Base-by-base conservation (phyloP, 1,140 invertebrate genomes). In the Heliconius hewitsoni region DNA sequence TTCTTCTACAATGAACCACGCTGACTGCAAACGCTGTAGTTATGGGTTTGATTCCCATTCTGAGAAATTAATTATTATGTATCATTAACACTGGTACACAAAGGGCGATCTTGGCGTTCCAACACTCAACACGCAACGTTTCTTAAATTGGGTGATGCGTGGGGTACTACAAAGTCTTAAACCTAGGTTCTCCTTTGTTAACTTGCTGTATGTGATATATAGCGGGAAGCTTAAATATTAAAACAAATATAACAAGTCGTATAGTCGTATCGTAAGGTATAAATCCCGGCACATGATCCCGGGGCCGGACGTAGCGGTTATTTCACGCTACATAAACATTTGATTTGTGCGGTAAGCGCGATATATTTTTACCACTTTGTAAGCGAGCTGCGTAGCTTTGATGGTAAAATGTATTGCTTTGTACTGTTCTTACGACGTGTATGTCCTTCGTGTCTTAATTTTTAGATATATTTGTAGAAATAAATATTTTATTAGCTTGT, bases 261-360 rank as follows among this genome's bases (percentile, higher is more conserved):
- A 23, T 8, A 19, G n/a, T 57, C 76, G 23, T 82, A 6, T 72
- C 77, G 80, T 77, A 2, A 5, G 52, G 9, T 75, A 2, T 83
- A 78, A 84, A 84, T 37, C 16, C 4, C 13, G 30, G 13, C 74
- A 23, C 3, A 18, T 60, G 60, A 79, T 75, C 78, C 73, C 66
- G 27, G 52, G 39, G 66, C 79, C 77, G 72, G 81, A 80, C 79
- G 78, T 50, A 23, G 73, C 77, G 80, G 84, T 82, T 84, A 87
- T 87, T 87, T 86, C 83, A 87, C 84, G 86, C 81, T 78, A 83
- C 86, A 87, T 87, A 86, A 87, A 86, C 82, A 87, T 87, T 85
- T 87, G 86, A 84, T 87, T 85, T 84, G 77, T 76, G 83, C 83
- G 82, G 81, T 78, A 83, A 79, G 74, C 81, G 73, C 60, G 73